phyloP scores from a whole-genome alignment of 2,797 vertebrate genomes.

The Synaphobranchus kaupii region DNA sequence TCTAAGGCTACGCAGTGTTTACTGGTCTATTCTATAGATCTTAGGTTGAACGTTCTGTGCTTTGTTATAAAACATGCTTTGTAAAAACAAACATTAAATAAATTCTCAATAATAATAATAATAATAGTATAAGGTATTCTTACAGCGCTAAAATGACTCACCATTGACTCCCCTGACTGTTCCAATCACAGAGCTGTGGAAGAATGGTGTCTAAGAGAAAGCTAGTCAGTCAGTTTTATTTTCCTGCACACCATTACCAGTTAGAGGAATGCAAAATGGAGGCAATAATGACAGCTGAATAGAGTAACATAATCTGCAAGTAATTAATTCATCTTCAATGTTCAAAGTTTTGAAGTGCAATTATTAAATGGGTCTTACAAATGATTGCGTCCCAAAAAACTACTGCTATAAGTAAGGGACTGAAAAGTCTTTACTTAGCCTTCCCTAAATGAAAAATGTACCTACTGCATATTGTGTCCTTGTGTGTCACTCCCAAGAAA shows the following conservation, averaged over 20 bases:
- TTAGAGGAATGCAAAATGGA: neutral
- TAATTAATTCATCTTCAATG: neutral
- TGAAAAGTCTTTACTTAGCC: neutral
- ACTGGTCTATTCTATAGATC: neutral
- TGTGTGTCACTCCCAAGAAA: neutral
- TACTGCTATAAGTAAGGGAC: neutral
- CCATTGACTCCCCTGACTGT: neutral
- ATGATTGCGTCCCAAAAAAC: neutral
- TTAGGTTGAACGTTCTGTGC: neutral
- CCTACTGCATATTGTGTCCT: neutral
- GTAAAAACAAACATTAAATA: neutral
- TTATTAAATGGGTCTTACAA: neutral
- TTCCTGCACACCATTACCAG: neutral
- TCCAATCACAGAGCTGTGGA: neutral
- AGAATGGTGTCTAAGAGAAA: conserved; percentile 8
- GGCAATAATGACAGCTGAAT: neutral
- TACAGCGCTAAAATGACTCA: conserved; percentile 14
- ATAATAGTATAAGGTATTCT: neutral
- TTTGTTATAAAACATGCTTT: neutral
- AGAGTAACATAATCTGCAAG: neutral
- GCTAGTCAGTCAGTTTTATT: neutral
- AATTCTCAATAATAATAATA: neutral
- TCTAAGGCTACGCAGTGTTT: neutral
- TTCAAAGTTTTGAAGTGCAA: neutral
- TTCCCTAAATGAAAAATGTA: neutral